Percentiles rank a stretch among this genome's conserved stretches.
Evolutionary conservation across 2,888 invertebrate genomes (phyloP).

Genomic region (Agonopterix subpropinquella): DNA sequence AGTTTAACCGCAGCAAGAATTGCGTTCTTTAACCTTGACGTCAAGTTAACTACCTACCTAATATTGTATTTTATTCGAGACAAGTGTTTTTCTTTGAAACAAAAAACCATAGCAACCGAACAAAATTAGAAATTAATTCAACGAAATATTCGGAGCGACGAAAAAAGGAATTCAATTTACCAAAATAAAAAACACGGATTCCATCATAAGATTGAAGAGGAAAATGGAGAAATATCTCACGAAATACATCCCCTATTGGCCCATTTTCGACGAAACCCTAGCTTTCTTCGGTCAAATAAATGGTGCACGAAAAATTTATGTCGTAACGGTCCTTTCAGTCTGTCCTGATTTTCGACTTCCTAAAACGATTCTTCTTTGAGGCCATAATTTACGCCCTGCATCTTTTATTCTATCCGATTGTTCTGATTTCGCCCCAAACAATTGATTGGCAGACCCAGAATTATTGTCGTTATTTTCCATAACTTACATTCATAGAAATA

Average conservation of each 20-base stretch:
- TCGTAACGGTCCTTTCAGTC: slow-evolving; percentile 34
- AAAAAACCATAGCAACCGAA: too few relatives aligned
- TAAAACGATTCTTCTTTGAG: slow-evolving; percentile 6
- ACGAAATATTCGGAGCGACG: background rate
- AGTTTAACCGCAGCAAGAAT: slow-evolving; percentile 8
- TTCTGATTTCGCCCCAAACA: background rate
- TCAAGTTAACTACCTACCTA: too few relatives aligned
- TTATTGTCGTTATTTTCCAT: background rate
- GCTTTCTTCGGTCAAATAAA: slow-evolving; percentile 55
- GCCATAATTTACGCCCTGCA: slow-evolving; percentile 5
- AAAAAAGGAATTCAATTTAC: slow-evolving; percentile 14
- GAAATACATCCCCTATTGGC: slow-evolving; percentile 30
- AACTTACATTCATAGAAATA: background rate
- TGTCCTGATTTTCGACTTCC: slow-evolving; percentile 14
- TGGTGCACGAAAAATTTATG: slow-evolving; percentile 64
- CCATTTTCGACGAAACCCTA: slow-evolving; percentile 37
- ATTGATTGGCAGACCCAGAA: background rate
- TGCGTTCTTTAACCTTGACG: slow-evolving; percentile 13
- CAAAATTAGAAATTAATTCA: background rate
- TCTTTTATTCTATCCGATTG: slow-evolving; percentile 2
- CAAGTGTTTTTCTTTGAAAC: too few relatives aligned
- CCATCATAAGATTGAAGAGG: slow-evolving; percentile 11
- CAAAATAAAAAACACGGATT: slow-evolving; percentile 13
- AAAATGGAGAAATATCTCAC: slow-evolving; percentile 19
- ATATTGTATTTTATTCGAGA: too few relatives aligned